phyloP scores from a whole-genome alignment of 2,888 invertebrate species.

The Diadegma fenestrale region DNA sequence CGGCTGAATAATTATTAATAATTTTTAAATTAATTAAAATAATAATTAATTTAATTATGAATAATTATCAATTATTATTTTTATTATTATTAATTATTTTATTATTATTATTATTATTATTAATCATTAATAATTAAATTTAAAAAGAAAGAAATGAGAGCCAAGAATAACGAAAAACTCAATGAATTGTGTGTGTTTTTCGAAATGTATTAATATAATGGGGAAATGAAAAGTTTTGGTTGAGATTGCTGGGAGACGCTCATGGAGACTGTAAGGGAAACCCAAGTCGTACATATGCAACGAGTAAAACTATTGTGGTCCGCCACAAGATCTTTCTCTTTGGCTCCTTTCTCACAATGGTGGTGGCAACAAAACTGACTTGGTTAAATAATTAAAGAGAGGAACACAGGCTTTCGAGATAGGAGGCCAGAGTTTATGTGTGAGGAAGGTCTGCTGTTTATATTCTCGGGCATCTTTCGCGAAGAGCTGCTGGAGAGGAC shows the following conservation, averaged over 20 bases:
- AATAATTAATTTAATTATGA: no score
- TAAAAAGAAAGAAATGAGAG: no score
- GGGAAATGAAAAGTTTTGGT: background rate
- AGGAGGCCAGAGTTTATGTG: conserved; percentile 31
- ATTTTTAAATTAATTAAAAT: no score
- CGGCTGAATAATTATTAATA: no score
- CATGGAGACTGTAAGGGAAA: background rate
- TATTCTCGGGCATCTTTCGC: conserved; percentile 23
- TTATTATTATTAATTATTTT: no score
- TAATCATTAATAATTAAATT: no score
- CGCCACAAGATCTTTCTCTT: conserved; percentile 48
- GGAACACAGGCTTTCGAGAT: conserved; percentile 56
- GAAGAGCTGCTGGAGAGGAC: conserved; percentile 24
- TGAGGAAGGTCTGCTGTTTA: conserved; percentile 16
- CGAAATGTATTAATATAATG: no score
- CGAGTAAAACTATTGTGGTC: conserved; percentile 56
- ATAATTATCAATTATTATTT: no score
- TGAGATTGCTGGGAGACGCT: conserved; percentile 1
- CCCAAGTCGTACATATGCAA: background rate
- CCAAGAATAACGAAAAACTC: no score
- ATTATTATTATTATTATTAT: no score
- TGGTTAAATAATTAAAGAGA: conserved; percentile 69
- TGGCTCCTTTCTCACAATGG: conserved; percentile 22
- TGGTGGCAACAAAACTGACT: conserved; percentile 66
- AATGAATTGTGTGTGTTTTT: no score